Percentiles rank a stretch among this genome's conserved stretches.
Conservation (phyloP, 92 coral and sea anemone species). For the Zoanthus solanderi region DNA sequence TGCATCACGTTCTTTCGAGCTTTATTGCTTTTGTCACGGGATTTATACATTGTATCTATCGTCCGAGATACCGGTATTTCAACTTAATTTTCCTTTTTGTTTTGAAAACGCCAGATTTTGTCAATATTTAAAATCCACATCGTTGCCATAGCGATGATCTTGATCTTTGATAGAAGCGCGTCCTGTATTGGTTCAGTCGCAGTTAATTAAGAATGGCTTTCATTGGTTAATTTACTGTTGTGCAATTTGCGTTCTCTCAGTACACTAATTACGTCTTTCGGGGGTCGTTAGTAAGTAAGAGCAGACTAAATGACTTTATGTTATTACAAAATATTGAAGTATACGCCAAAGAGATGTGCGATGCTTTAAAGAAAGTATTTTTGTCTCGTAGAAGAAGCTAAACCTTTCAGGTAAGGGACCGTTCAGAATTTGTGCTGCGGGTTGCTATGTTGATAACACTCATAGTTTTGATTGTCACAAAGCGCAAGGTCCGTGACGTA, state of each 20-base stretch:
- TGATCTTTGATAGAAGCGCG: constrained; percentile 16
- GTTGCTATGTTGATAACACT: too few species aligned
- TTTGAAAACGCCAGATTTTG: not conserved
- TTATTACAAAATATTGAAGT: too few species aligned
- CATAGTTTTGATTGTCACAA: too few species aligned
- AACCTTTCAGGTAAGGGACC: too few species aligned
- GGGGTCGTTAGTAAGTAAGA: too few species aligned
- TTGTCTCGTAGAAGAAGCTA: too few species aligned
- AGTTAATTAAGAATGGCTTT: constrained; percentile 20
- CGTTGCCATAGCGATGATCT: constrained; percentile 37
- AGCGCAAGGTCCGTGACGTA: too few species aligned
- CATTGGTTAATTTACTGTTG: constrained; percentile 47
- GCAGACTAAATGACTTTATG: too few species aligned
- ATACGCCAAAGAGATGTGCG: too few species aligned
- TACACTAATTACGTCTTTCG: too few species aligned
- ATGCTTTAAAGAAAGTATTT: too few species aligned
- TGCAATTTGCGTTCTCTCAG: not conserved
- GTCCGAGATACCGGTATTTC: not conserved
- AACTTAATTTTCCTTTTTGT: not conserved
- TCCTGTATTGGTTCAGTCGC: constrained; percentile 1
- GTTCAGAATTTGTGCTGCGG: too few species aligned
- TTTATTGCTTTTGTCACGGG: constrained; percentile 43
- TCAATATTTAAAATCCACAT: not conserved
- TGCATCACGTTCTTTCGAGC: constrained; percentile 49
- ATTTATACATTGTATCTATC: constrained; percentile 5